Evolutionary conservation across 2,113 vertebrate genomes (phyloP), one percentile per base, ranked within the genome.

Genomic region (Halichoerus grypus): DNA sequence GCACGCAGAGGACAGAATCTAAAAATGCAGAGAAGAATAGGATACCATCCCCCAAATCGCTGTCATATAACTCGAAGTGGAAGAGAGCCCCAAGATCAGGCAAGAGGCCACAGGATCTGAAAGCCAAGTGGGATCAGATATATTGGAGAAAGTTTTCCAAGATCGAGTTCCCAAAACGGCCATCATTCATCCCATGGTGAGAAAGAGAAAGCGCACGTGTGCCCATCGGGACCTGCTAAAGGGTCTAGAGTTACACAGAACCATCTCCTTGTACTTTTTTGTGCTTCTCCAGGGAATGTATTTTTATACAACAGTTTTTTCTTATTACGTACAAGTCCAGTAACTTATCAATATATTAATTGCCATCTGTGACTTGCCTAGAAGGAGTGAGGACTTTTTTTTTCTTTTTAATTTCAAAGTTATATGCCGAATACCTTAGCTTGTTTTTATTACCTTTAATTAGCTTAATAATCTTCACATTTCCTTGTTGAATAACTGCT

Each of bases 391-490:
- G 90, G 93, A 88, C 88, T 39, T 80, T 67, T 88, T 93, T 90
- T 88, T 53, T 82, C 77, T 96, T 91, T 92, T 77, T 97, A 95
- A 97, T 96, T 98, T 71, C 83, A 97, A 97, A 97, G 82, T 94
- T 97, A 91, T 95, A 94, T 97, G 95, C 77, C 72, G 83, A 98
- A 97, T 97, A 98, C 86, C 92, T 98, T 84, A 97, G 98, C 97
- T 98, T 98, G 97, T 67, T 93, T 99, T 99, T 98, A 98, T 98
- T 97, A 97, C 96, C 96, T 97, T 98, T 97, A 98, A 98, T 98
- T 98, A 98, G 98, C 98, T 98, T 98, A 99, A 98, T 98, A 99
- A 98, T 98, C 97, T 98, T 98, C 98, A 98, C 96, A 98, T 99
- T 99, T 98, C 98, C 98, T 98, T 98, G 98, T 98, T 97, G 99